Evolutionary conservation across 2,888 invertebrate genomes (phyloP), one percentile per base, ranked within the genome.

Genomic region (Drosophila testacea): DNA sequence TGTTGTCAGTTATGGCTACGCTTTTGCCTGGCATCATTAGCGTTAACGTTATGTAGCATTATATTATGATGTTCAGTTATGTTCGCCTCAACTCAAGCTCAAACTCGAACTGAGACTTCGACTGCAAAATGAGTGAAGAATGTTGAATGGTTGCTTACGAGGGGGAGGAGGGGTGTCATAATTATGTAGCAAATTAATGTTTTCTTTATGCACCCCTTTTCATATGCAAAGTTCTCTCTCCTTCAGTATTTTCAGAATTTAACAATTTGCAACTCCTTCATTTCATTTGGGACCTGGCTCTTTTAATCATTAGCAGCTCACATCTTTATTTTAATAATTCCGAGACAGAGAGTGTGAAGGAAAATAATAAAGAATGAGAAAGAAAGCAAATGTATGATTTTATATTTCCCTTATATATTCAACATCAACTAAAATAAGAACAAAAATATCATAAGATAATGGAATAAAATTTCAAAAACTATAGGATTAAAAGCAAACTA

Each of bases 41-140:
- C 88, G 89, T 85, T 85, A 85, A 88, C 83, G 89, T 74, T 88
- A 80, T 88, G 81, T 78, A 80, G 76, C 70, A 77, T 88, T 87
- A 87, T 84, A 75, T 82, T 86, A 62, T 73, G 69, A 72, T 72
- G 71, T 72, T 69, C 69, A 67, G 67, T 70, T 73, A 64, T 67
- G 64, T 64, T 57, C 46, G 44, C 46, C 13, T 16, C 22, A 22
- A 22, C 22, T 22, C 22, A 22, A 22, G 22, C 47, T 61, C 46
- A n/a, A 30, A 27, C 55, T 55, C 63, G 13, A 47, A 47, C 47
- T 11, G 22, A 9, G 61, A 36, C 28, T 11, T 5, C 32, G 11
- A 55, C 16, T n/a, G 22, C 11, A 48, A 36, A 44, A 27, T 38
- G 69, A 13, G 39, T 52, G 38, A 30, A 28, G 60, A 5, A 13